A percentile compares a stretch with the other conserved stretches of the same genome.
Evolutionary conservation across 1,140 invertebrate species (phyloP).

Genomic region (Lepidurus arcticus): DNA sequence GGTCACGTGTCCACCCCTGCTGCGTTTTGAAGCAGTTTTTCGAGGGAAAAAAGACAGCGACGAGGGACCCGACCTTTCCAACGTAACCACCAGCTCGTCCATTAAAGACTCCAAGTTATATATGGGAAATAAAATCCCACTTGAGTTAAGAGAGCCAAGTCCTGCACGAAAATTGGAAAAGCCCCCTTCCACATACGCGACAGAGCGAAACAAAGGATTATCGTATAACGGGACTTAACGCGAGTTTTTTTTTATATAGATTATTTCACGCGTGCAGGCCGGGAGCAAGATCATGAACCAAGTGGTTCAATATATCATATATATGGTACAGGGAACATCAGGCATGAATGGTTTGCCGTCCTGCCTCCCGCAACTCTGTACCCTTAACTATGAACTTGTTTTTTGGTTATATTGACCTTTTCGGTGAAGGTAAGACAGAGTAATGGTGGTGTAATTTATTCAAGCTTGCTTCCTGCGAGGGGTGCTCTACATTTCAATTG

Average conservation of each 20-base stretch:
- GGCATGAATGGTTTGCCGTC: not conserved
- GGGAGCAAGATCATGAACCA: not conserved
- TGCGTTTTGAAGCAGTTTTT: slow-evolving; percentile 5
- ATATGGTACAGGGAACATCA: not conserved
- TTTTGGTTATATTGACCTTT: not conserved
- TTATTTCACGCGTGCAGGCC: slow-evolving; percentile 12
- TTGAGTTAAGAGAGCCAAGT: slow-evolving; percentile 4
- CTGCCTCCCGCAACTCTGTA: not conserved
- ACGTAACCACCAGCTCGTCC: not conserved
- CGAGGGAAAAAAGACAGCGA: not conserved
- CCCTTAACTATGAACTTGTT: not conserved
- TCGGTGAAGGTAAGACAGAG: too few relatives aligned
- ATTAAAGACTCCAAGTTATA: not conserved
- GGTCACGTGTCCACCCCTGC: slow-evolving; percentile 11
- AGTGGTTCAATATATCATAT: not conserved
- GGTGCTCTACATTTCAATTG: not conserved
- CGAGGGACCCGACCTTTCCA: not conserved
- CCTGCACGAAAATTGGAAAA: slow-evolving; percentile 16
- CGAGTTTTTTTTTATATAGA: not conserved
- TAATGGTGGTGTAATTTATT: not conserved
- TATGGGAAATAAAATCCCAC: slow-evolving; percentile 1
- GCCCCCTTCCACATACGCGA: not conserved
- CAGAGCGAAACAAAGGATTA: not conserved
- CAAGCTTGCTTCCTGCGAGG: not conserved
- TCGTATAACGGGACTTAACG: not conserved